Percentiles rank a stretch among this genome's conserved stretches.
Evolutionary conservation across 2,797 vertebrate genomes (phyloP).

Genomic region (Crypturellus tataupa): DNA sequence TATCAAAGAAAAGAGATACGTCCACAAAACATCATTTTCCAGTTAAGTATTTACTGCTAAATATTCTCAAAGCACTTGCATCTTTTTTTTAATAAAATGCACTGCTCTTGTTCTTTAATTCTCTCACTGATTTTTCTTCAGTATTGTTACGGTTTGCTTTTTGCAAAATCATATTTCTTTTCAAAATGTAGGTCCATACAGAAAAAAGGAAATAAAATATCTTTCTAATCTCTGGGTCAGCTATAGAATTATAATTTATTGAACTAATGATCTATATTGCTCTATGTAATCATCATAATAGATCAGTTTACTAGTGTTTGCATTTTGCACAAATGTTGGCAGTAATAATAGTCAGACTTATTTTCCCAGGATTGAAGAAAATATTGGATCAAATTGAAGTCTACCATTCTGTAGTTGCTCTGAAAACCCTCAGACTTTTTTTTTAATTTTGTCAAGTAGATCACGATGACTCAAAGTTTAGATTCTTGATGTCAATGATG

Average conservation of each 20-base stretch:
- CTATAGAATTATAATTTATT: neutral
- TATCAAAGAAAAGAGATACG: neutral
- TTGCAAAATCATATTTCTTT: neutral
- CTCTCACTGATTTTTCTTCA: neutral
- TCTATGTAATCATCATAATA: neutral
- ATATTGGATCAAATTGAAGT: neutral
- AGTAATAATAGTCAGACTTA: neutral
- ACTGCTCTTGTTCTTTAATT: neutral
- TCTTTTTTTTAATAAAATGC: neutral
- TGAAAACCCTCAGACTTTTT: neutral
- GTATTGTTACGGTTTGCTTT: neutral
- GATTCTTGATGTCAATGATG: neutral
- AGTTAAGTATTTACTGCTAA: neutral
- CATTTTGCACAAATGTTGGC: neutral
- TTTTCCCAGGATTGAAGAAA: neutral
- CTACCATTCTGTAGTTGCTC: neutral
- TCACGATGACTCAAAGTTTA: neutral
- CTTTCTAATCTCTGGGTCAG: neutral
- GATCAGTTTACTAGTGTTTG: neutral
- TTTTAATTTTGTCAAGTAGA: neutral
- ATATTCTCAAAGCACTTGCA: neutral
- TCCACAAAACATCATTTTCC: conserved; percentile 6
- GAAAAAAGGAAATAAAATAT: neutral
- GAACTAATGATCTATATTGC: neutral
- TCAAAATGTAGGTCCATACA: neutral